Base-by-base conservation (phyloP, 2,797 vertebrate species). In the Dromococcyx pavoninus region DNA sequence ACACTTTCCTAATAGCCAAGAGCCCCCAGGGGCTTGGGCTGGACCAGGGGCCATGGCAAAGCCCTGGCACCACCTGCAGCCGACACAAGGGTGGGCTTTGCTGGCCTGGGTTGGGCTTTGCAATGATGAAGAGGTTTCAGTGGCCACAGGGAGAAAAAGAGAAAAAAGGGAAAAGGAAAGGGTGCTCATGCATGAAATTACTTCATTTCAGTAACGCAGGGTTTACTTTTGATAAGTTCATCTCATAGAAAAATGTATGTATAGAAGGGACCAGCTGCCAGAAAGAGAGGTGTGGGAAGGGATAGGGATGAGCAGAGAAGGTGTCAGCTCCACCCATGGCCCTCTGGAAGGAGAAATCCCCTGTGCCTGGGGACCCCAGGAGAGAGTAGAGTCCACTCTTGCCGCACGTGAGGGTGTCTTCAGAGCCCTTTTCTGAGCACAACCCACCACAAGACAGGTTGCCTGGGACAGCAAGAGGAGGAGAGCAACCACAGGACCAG, bases 121-220 rank as follows among this genome's bases (percentile, higher is more conserved):
- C 93, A 95, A 96, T 71, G 96, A 96, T 96, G 97, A 98, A 94
- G 96, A 97, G 93, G 70, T 76, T 93, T 85, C 60, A 53, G 66
- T 37, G 94, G 92, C 86, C 50, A 13, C 93, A 94, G 72, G 88
- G 90, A 97, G 96, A 97, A 97, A 98, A 97, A 96, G 88, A 94
- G 90, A 37, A 91, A 95, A 91, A 87, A 28, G 86, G 84, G 41
- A 18, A 62, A 80, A 77, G 54, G 93, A 93, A 95, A 95, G 96
- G 94, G 92, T 97, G 97, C 94, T 96, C 97, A 97, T 96, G 97
- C 98, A 97, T 97, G 97, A 98, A 98, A 98, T 98, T 0, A 98
- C 98, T 98, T 98, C 96, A 98, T 98, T 98, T 98, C 95, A 96
- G 80, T 48, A 44, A 33, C 0, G 0, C 0, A 0, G 32, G 32